A percentile compares a stretch with the other conserved stretches of the same genome.
Conservation (phyloP, 2,797 vertebrate genomes). For the Microchirus variegatus region DNA sequence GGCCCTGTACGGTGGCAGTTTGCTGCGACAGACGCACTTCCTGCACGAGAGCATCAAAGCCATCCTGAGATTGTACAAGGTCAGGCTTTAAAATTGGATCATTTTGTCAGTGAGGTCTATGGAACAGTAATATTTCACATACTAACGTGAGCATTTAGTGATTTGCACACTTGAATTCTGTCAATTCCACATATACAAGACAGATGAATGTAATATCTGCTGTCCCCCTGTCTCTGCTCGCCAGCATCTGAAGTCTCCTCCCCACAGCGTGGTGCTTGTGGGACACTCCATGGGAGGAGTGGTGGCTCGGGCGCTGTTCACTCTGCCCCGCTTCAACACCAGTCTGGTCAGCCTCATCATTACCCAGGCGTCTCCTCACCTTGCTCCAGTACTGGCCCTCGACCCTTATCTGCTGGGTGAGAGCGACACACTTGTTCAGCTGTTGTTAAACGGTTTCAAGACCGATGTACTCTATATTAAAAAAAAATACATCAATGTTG, state of each 20-base stretch:
- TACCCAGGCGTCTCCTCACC: constrained; percentile 95
- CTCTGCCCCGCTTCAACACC: constrained; percentile 90
- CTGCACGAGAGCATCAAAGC: constrained; percentile 94
- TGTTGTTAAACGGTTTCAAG: no score
- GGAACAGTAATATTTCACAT: no score
- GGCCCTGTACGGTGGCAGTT: constrained; percentile 94
- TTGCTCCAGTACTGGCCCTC: constrained; percentile 91
- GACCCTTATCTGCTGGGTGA: constrained; percentile 91
- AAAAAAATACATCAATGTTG: background rate
- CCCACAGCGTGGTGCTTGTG: constrained; percentile 89
- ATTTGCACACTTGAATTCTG: background rate
- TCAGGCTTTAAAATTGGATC: constrained; percentile 54
- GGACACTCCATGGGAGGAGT: constrained; percentile 99
- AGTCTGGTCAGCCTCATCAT: constrained; percentile 91
- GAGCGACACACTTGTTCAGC: constrained; percentile 2
- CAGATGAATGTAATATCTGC: background rate
- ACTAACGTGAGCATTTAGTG: no score
- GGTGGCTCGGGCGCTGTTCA: constrained; percentile 92
- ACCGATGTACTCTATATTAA: no score
- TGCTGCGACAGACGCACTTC: constrained; percentile 91
- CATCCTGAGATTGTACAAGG: constrained; percentile 94
- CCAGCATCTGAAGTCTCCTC: constrained; percentile 85
- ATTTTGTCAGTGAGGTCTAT: no score
- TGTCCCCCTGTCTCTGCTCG: background rate
- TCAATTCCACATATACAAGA: no score